A percentile compares a stretch with the other conserved stretches of the same genome.
Conservation (phyloP, 2,113 vertebrate genomes). For the Phoenicopterus ruber region DNA sequence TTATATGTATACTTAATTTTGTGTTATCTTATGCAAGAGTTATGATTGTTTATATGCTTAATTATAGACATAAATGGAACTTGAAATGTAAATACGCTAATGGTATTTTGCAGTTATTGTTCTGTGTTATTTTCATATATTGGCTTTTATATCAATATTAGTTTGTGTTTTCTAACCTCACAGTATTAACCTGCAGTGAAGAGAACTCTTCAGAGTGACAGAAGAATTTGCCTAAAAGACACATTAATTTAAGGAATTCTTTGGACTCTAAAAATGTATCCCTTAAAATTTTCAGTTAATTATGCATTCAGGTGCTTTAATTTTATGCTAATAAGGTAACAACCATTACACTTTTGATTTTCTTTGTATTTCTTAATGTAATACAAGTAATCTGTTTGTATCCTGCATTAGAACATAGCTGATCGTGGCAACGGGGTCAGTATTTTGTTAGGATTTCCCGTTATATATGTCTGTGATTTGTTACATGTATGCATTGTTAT, state of each 20-base stretch:
- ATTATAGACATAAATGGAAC: conserved; percentile 24
- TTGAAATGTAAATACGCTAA: conserved; percentile 39
- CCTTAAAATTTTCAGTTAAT: conserved; percentile 46
- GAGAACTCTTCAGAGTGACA: conserved; percentile 18
- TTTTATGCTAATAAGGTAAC: conserved; percentile 63
- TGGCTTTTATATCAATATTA: conserved; percentile 52
- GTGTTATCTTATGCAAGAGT: neutral
- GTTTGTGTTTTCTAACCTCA: conserved; percentile 41
- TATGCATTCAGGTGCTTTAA: conserved; percentile 61
- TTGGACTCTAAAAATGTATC: conserved; percentile 56
- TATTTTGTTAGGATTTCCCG: conserved; percentile 26
- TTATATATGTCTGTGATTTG: conserved; percentile 44
- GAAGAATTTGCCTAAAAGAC: conserved; percentile 34
- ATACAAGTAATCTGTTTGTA: conserved; percentile 41
- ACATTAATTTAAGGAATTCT: conserved; percentile 55
- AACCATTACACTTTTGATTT: conserved; percentile 49
- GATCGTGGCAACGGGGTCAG: conserved; percentile 15
- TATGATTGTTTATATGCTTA: conserved; percentile 39
- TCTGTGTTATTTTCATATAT: neutral
- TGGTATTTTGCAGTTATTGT: conserved; percentile 32
- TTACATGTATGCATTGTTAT: neutral
- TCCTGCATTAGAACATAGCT: neutral
- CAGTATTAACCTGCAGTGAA: conserved; percentile 39
- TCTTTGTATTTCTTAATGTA: conserved; percentile 59
- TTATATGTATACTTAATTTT: conserved; percentile 5